These are phyloP conservation scores for Phorcus lineatus DNA, from an alignment of 2,888 invertebrate species.

Conservation along the genomic window DNA sequence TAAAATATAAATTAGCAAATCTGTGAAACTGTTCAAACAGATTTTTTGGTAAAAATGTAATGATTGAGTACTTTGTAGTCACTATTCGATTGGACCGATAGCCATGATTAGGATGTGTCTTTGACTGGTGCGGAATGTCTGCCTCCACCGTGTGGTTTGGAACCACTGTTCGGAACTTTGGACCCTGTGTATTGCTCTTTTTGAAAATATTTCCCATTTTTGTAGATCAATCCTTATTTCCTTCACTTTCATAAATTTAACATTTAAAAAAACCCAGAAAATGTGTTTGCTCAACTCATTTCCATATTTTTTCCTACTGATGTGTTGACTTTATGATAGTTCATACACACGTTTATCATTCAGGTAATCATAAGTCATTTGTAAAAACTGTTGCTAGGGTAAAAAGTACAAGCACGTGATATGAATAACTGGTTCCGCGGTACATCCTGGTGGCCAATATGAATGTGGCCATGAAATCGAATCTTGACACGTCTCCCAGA, in stretches of 20 bases:
- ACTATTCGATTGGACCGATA: constrained; percentile 63
- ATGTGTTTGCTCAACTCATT: too few relatives aligned
- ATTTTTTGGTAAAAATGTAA: constrained; percentile 96
- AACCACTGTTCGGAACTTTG: constrained; percentile 53
- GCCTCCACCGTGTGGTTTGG: constrained; percentile 59
- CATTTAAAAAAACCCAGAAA: too few relatives aligned
- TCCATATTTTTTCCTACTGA: too few relatives aligned
- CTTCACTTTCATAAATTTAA: too few relatives aligned
- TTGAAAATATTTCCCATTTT: constrained; percentile 60
- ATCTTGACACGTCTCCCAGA: background rate
- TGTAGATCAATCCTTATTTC: background rate
- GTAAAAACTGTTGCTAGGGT: background rate
- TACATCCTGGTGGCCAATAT: background rate
- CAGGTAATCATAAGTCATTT: background rate
- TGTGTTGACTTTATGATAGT: background rate
- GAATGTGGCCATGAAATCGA: background rate
- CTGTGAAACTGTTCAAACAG: constrained; percentile 97
- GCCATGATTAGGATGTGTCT: constrained; percentile 63
- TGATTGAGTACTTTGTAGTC: constrained; percentile 86
- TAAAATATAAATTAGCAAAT: constrained; percentile 97
- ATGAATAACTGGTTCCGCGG: background rate
- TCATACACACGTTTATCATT: too few relatives aligned
- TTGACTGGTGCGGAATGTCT: constrained; percentile 44
- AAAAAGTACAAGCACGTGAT: background rate
- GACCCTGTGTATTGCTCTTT: constrained; percentile 49